Conservation (phyloP, 2,113 vertebrate genomes). For the Agelaius phoeniceus region DNA sequence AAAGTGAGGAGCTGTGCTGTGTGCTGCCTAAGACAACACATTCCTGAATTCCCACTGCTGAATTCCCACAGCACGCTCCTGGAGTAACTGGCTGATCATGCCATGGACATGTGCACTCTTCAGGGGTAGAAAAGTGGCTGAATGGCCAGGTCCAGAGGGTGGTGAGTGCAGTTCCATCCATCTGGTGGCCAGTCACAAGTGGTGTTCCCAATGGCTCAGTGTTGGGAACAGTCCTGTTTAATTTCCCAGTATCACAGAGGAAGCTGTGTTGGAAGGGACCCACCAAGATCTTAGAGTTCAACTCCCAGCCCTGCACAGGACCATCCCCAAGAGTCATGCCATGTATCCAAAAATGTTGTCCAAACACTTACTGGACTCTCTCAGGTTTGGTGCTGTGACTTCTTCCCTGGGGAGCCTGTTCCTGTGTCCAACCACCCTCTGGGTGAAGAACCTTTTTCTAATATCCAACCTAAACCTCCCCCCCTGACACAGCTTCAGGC, state of each 20-base stretch:
- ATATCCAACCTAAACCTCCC: background rate
- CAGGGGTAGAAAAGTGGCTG: background rate
- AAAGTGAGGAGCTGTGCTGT: background rate
- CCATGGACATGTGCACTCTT: background rate
- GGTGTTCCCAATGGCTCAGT: background rate
- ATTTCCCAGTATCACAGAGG: background rate
- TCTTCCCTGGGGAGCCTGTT: background rate
- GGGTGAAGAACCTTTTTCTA: background rate
- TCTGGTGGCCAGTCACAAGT: background rate
- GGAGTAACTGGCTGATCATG: background rate
- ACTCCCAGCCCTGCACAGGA: background rate
- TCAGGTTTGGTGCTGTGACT: background rate
- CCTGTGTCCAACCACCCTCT: background rate
- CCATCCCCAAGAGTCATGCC: background rate
- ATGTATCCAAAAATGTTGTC: background rate
- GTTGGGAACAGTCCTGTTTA: background rate
- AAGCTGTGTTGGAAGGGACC: background rate
- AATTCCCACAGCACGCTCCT: background rate
- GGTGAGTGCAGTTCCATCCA: background rate
- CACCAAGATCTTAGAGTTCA: background rate
- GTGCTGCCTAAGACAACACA: background rate
- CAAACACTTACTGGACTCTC: background rate
- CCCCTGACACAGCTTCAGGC: background rate
- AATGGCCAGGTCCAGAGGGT: background rate
- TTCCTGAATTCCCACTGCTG: background rate